Base-by-base conservation (phyloP, 2,113 vertebrate genomes). In the Epinephelus cyanopodus region DNA sequence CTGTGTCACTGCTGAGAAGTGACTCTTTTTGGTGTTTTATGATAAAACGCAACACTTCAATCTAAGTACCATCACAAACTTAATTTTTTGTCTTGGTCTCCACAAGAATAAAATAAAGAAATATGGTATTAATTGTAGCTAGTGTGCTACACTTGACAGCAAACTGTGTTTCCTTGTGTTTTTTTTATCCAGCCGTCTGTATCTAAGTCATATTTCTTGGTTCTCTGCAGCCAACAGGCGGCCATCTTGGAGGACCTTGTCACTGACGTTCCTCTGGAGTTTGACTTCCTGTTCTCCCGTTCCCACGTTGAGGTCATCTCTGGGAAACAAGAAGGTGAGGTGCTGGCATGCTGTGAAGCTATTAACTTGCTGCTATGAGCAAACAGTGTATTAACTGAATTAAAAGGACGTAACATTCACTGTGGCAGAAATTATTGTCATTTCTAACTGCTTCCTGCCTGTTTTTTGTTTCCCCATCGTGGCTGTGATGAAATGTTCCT, bases 251-350 rank as follows among this genome's bases (percentile, higher is more conserved):
- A 99, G 82, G 98, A 99, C 91, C 91, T 99, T 72, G 94, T 98
- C 74, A 96, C 96, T 0, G 97, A 99, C 56, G 96, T 99, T 76
- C 97, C 98, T 0, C 93, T 97, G 82, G 96, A 96, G 79, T 99
- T 98, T 64, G 97, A 99, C 78, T 99, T 99, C 83, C 95, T 99
- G 37, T 99, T 99, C 77, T 99, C 98, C 0, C 96, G 97, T 65
- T 99, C 98, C 0, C 98, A 99, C 0, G 97, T 97, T 0, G 98
- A 99, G 91, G 98, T 99, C 56, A 99, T 99, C 92, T 99, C 98
- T 3, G 98, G 98, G 53, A 99, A 99, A 62, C 98, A 99, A 85
- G 98, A 99, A 95, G 98, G 98, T 99, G 87, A 81, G 96, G 56
- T n/a, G 25, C 2, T 29, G 1, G 7, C 18, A 19, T 52, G 2